These are phyloP conservation scores for Epinotia ramella DNA, from an alignment of 2,888 invertebrate genomes.

Conservation along the genomic window DNA sequence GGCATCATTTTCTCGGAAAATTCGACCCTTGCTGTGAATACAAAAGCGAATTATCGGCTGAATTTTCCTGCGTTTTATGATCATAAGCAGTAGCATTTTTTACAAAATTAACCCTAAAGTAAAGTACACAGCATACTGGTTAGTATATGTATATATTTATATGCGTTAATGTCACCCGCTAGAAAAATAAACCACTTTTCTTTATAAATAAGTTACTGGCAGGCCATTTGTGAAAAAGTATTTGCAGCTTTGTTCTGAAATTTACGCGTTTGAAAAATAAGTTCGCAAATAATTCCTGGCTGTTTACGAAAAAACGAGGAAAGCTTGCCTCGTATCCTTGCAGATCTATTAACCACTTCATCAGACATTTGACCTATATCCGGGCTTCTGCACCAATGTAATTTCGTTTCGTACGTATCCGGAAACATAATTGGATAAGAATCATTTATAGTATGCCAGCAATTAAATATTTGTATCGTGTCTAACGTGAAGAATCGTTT, in stretches of 20 bases:
- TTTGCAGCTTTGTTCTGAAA: not conserved
- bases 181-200: conserved; percentile 2
- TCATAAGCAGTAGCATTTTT: not conserved
- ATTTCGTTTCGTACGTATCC: not conserved
- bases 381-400: not conserved
- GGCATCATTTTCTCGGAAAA: conserved; percentile 42
- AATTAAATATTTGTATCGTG: not conserved
- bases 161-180: too few species aligned
- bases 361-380: not conserved
- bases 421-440: not conserved
- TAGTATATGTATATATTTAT: too few species aligned
- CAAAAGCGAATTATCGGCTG: conserved; percentile 30
- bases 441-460: not conserved
- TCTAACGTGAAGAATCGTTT: too few species aligned
- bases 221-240: not conserved
- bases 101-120: not conserved
- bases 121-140: conserved; percentile 7
- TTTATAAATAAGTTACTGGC: not conserved
- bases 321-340: not conserved
- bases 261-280: not conserved
- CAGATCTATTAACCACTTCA: not conserved
- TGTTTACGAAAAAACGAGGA: not conserved
- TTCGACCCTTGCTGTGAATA: conserved; percentile 38
- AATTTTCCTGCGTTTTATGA: conserved; percentile 23
- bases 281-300: not conserved